Base-by-base conservation (phyloP, 2,888 invertebrate genomes). In the Ecliptopera silaceata region DNA sequence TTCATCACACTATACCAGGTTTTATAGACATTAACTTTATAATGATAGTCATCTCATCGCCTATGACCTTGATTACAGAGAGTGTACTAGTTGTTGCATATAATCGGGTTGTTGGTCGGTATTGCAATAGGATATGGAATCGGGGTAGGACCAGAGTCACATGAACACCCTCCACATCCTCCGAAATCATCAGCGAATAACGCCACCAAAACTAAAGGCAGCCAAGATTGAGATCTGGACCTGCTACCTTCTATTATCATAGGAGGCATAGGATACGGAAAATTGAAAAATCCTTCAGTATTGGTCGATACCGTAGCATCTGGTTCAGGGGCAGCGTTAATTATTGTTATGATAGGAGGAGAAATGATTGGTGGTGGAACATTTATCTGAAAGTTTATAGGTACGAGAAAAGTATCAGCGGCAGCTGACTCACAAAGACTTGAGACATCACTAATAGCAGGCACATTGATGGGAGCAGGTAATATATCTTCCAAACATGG, bases 51-150 rank as follows among this genome's bases (percentile, higher is more conserved):
- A 31, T 54, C 38, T 22, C 18, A 36, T 48, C 26, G n/a, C 32
- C 12, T 42, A 29, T 52, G 54, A 11, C 31, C 49, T 46, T 17
- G 32, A 29, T 56, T 43, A 18, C 50, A 22, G 36, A 42, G 36
- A 34, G 31, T 31, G 39, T 13, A 22, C 15, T 58, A 41, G 39
- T 61, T 42, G 26, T 39, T 49, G 3, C 59, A 39, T 59, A 81
- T 70, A 12, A 82, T 69, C 15, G 77, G 73, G 57, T 66, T 78
- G 45, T 71, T 77, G 4, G 72, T 72, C 6, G 83, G 78, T 22
- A 84, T 68, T 0, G 77, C 65, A 61, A 84, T 74, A 0, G 84
- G 84, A 51, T 66, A 84, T 1, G 84, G 84, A 15, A 80, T 47
- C 1, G 76, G 77, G 11, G 68, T 72, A 22, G 67, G 68, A n/a